Conservation (phyloP, 2,797 vertebrate genomes). For the Galago senegalensis region DNA sequence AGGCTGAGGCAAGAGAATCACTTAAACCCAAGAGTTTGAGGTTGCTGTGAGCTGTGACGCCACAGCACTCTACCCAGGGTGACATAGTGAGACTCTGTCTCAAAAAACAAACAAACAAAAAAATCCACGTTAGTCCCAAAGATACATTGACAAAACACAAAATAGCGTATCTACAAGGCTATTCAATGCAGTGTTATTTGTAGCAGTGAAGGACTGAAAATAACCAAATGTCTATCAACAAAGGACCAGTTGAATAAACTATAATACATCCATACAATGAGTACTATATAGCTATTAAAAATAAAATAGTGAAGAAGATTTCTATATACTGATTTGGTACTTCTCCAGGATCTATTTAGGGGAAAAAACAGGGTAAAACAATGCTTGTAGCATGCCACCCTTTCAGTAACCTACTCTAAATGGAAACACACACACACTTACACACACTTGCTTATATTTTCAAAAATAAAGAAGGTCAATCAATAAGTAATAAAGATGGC, state of each 20-base stretch:
- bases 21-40: too few species aligned
- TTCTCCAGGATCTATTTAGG: neutral
- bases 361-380: neutral
- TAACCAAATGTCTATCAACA: neutral
- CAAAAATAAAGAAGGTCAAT: neutral
- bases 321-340: neutral
- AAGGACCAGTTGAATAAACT: constrained; percentile 38
- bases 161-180: neutral
- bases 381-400: neutral
- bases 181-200: neutral
- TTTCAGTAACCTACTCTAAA: neutral
- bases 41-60: too few species aligned
- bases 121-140: neutral
- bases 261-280: neutral
- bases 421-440: neutral
- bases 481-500: constrained; percentile 40
- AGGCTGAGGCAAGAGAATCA: too few species aligned
- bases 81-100: too few species aligned
- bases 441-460: neutral
- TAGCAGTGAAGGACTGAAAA: constrained; percentile 16
- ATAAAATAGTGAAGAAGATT: constrained; percentile 3
- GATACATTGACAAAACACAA: constrained; percentile 25
- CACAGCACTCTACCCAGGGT: too few species aligned
- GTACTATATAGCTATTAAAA: neutral
- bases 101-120: too few species aligned